Base-by-base conservation (phyloP, 1,140 invertebrate genomes). In the Musca vetustissima region DNA sequence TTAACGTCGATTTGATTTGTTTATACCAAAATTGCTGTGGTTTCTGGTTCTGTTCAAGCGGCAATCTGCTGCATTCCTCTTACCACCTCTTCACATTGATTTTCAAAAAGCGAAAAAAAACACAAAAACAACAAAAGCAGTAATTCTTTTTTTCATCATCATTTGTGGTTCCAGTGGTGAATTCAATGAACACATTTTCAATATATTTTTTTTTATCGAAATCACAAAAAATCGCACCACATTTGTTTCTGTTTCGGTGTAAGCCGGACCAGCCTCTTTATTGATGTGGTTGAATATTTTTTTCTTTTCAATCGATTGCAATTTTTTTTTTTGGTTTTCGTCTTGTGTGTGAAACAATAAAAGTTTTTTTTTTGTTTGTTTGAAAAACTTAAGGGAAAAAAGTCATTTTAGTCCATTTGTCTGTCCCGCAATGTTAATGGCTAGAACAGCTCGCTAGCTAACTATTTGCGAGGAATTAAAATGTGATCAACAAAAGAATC, bases 391-490 rank as follows among this genome's bases (percentile, higher is more conserved):
- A n/a, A n/a, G 7, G 22, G 53, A n/a, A 57, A 57, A 57, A 28
- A 57, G 36, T 43, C 36, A 43, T 1, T 43, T n/a, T 43, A n/a
- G n/a, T n/a, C 28, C 2, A 11, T 43, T 11, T 11, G 11, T 43
- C 11, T 13, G 36, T 43, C 36, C 36, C 6, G 6, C n/a, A n/a
- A n/a, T n/a, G n/a, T 43, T 13, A 43, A 43, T 43, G 36, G 36
- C 36, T 43, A 43, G 36, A 43, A 11, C 36, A 43, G 36, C 36
- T 13, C 36, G 11, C 36, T 13, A 43, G 48, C 28, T 28, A 61
- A 48, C 55, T 49, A 68, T 68, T 68, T 43, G 53, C 61, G 67
- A 61, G 67, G 67, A 68, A 68, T 61, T 68, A 68, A 68, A 68
- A 61, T 68, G 47, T 68, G 67, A 68, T 55, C 67, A 68, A 68